Evolutionary conservation across 2,797 vertebrate genomes (phyloP), one percentile per base, ranked within the genome.

Genomic region (Heteromormyrus szaboi): DNA sequence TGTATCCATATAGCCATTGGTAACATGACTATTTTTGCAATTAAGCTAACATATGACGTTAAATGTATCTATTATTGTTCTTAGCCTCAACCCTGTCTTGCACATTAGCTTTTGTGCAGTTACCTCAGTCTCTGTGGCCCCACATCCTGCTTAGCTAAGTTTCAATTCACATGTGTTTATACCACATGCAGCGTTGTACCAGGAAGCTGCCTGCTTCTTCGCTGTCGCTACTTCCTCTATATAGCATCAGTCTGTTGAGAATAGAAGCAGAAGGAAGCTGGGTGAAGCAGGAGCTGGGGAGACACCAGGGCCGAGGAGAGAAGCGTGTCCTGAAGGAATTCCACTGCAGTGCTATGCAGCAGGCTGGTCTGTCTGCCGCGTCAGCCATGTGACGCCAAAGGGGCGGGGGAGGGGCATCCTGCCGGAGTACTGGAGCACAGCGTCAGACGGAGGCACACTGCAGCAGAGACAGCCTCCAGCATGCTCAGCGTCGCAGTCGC

Each of bases 321-420:
- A 29, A 11, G 12, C 84, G 3, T 51, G 12, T 54, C 22, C 81
- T 44, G 48, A 37, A 33, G 84, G 41, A 11, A 4, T 59, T 33
- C 12, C 25, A 54, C 17, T 6, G 19, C n/a, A 54, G 86, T 88
- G 93, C 93, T 90, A 91, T 89, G 72, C 54, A 87, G 89, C 44
- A 88, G 81, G 89, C 91, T 91, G 91, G 93, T 88, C 89, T 91
- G 92, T 90, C 86, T 65, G 89, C 93, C 94, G 93, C 94, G 93
- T 95, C 95, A 95, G 92, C 91, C 89, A 90, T 87, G 91, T 93
- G 89, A 92, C 89, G 25, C 86, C 87, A 41, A 62, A 90, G 3
- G 62, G 33, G 88, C 76, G 56, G 76, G 91, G 4, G 62, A 85
- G 84, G 84, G 72, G 89, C 68, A 44, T 50, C 85, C 89, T 56